Base-by-base conservation (phyloP, 2,888 invertebrate genomes). In the Bimastos eiseni region DNA sequence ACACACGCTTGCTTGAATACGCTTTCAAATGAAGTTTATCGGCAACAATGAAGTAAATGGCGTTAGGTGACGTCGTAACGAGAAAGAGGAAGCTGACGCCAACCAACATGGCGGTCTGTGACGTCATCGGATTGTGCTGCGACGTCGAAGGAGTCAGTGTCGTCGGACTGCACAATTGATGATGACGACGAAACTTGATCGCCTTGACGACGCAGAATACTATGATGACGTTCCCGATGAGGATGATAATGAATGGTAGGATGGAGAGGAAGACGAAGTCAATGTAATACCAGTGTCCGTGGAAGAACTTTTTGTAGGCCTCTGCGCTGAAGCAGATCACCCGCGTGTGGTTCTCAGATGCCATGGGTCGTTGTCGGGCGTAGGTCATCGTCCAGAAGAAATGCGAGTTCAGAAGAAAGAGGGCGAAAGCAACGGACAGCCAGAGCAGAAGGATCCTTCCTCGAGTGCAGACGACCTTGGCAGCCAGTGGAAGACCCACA, bases 271-370 rank as follows among this genome's bases (percentile, higher is more conserved):
- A 91, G 55, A 92, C 92, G 36, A 93, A 91, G 92, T 94, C 94
- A 41, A 94, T 93, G 93, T 93, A 93, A 15, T 93, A 93, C 94
- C 94, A 94, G 19, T 92, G n/a, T 19, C 17, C 34, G 89, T 88
- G n/a, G 55, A 70, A 90, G 38, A 91, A 91, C 19, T 41, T 8
- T 13, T 49, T 4, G 90, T 90, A 90, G 19, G 41, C 90, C 88
- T 30, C 83, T 13, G 55, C 19, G 44, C 21, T 49, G 90, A 44
- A 90, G 89, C 91, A 91, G 24, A 86, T 86, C 84, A 83, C 2
- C 30, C 84, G n/a, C 15, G 90, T 90, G 55, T 8, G 17, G 36
- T 90, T 55, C 24, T 49, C 49, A 33, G 19, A 24, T 21, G 5
- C 49, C 33, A 38, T 17, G 17, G 41, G 55, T n/a, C 49, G 70